phyloP scores from a whole-genome alignment of 2,888 invertebrate genomes.

The Mythimna ferrago region DNA sequence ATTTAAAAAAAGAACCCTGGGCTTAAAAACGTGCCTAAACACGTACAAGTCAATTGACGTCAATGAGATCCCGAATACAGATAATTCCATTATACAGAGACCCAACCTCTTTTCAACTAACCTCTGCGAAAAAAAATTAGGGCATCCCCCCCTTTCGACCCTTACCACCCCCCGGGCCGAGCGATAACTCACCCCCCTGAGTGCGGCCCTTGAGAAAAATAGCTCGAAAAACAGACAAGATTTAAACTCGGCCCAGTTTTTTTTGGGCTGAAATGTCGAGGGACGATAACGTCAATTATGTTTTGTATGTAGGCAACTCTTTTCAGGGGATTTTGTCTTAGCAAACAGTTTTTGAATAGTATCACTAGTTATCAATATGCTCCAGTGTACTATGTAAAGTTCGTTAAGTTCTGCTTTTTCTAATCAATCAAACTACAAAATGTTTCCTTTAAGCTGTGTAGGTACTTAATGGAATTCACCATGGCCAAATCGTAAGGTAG shows the following conservation, averaged over 20 bases:
- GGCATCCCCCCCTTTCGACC: conserved; percentile 73
- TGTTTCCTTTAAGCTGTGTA: background rate
- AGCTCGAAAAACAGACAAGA: conserved; percentile 88
- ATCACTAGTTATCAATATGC: background rate
- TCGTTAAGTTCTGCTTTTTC: no score
- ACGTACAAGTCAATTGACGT: conserved; percentile 65
- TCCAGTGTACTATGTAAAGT: background rate
- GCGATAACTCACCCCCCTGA: conserved; percentile 67
- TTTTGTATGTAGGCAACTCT: conserved; percentile 1
- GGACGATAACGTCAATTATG: conserved; percentile 56
- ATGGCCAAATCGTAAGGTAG: background rate
- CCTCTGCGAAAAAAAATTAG: conserved; percentile 87
- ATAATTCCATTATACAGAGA: conserved; percentile 67
- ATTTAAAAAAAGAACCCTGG: conserved; percentile 8
- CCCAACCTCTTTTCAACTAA: conserved; percentile 82
- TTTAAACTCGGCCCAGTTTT: conserved; percentile 83
- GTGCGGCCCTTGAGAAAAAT: conserved; percentile 89
- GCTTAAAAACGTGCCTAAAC: conserved; percentile 45
- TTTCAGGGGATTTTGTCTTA: background rate
- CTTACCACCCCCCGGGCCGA: conserved; percentile 40
- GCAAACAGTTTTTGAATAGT: background rate
- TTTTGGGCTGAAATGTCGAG: conserved; percentile 58
- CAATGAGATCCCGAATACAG: conserved; percentile 66
- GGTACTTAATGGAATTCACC: no score
- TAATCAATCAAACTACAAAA: no score